Base-by-base conservation (phyloP, 2,797 vertebrate genomes). In the Tangara arthus region DNA sequence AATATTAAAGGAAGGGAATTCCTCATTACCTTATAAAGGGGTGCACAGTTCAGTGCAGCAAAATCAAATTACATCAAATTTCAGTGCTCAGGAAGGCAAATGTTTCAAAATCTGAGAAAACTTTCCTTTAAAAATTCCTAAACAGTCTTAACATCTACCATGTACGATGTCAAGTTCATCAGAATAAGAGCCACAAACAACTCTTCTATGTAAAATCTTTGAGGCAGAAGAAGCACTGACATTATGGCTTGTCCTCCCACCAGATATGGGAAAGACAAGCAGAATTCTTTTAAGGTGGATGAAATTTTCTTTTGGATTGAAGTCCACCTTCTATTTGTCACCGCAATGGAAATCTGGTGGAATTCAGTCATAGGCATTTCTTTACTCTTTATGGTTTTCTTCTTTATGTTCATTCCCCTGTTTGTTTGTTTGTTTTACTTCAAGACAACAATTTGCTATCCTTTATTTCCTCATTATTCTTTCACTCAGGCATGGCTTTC, bases 391-490 rank as follows among this genome's bases (percentile, higher is more conserved):
- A 66, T 44, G 3, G 1, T 19, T 89, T 75, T 80, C 15, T 73
- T 59, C 17, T 60, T 24, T 15, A 34, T 30, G 11, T 50, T 57
- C 19, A 8, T 59, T 80, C 4, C 8, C 4, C 1, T 69, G 3
- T n/a, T 52, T 63, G 14, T 35, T 63, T 61, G 13, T 12, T 41
- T n/a, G 11, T 37, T 55, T 63, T 32, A 46, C 19, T 71, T 57
- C 13, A 56, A 5, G 53, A 20, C 0, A 2, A 27, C 0, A 3
- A 47, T 42, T 73, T 64, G 2, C 10, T 53, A 4, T 9, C 21
- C 8, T 73, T 68, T 41, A 50, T 73, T 73, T 87, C 24, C 35
- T 52, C 3, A 3, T 39, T 63, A 21, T n/a, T 60, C 9, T 63
- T 85, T 39, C 15, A 52, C 60, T 81, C 37, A 37, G 32, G 8